Evolutionary conservation across 2,113 vertebrate species (phyloP).

Genomic region (Malurus elegans): DNA sequence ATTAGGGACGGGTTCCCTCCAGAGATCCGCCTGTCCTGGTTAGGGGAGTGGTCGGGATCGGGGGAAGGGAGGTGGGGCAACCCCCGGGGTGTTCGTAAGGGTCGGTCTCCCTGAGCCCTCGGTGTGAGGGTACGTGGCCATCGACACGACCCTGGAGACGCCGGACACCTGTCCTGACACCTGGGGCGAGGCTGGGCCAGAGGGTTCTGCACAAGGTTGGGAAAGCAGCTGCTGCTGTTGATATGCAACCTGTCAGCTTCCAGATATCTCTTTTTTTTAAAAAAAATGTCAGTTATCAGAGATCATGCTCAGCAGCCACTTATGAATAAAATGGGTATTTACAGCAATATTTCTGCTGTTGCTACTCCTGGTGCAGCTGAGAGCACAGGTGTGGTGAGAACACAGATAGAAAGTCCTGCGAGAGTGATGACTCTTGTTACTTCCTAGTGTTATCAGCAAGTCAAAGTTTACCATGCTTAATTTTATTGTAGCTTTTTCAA

Average conservation of each 20-base stretch:
- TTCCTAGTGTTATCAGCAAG: not conserved
- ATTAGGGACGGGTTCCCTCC: not conserved
- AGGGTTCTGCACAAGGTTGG: not conserved
- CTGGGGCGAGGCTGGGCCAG: not conserved
- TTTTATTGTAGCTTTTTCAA: not conserved
- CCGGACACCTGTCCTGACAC: not conserved
- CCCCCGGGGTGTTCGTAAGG: not conserved
- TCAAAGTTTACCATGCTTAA: not conserved
- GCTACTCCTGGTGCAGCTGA: not conserved
- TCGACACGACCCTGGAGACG: rapidly evolving
- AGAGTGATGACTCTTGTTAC: too few species aligned
- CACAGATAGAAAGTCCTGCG: not conserved
- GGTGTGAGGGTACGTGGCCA: not conserved
- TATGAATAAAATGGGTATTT: not conserved
- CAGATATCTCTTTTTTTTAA: not conserved
- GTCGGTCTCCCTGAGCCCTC: not conserved
- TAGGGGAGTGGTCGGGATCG: not conserved
- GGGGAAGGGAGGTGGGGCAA: not conserved
- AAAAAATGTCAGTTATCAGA: not conserved
- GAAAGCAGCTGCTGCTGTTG: not conserved
- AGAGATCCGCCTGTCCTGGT: not conserved
- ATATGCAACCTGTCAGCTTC: not conserved
- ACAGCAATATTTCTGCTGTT: rapidly evolving
- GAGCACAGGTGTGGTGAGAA: not conserved
- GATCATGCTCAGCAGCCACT: rapidly evolving